Evolutionary conservation across 2,797 vertebrate species (phyloP), one percentile per base, ranked within the genome.

Genomic region (Tolypeutes matacus): DNA sequence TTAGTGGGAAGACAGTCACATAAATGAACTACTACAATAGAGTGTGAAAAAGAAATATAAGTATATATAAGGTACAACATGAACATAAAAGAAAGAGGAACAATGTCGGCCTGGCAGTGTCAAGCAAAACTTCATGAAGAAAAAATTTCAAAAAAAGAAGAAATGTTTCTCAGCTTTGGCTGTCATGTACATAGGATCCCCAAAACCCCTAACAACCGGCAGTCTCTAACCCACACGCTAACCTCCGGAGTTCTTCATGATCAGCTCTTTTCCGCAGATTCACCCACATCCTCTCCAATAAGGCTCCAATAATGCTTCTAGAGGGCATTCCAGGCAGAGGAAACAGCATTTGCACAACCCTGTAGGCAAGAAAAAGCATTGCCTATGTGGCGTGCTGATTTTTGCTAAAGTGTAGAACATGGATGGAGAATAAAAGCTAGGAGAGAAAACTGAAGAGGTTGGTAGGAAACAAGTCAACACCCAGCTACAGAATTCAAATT

Each of bases 301-400:
- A 85, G 42, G 36, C 83, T 77, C 73, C 53, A 53, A 58, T 85
- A 89, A 81, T 34, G 18, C 31, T 88, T 95, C 70, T 5, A 73
- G 36, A 69, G 27, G 75, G 23, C 31, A 73, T 67, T 81, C 42
- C 58, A 83, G 58, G 29, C 36, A 78, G 77, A 86, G 39, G 10
- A 27, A 72, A 67, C 27, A 14, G 42, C 62, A 86, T 76, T 77
- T 36, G 5, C 27, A 49, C 56, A 60, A 77, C 69, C 4, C 8
- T 67, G 21, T 1, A 75, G 25, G 27, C 86, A 42, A 62, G 46
- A 89, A 92, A 53, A 15, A 39, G 14, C 42, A 64, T 29, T 42
- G 27, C 49, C 62, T 39, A 20, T 39, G 15, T 70, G 34, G 46
- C 17, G 3, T 36, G 15, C 29, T 77, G 27, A 76, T 49, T 67